phyloP scores from a whole-genome alignment of 2,888 invertebrate genomes.

The Neoaliturus tenellus region DNA sequence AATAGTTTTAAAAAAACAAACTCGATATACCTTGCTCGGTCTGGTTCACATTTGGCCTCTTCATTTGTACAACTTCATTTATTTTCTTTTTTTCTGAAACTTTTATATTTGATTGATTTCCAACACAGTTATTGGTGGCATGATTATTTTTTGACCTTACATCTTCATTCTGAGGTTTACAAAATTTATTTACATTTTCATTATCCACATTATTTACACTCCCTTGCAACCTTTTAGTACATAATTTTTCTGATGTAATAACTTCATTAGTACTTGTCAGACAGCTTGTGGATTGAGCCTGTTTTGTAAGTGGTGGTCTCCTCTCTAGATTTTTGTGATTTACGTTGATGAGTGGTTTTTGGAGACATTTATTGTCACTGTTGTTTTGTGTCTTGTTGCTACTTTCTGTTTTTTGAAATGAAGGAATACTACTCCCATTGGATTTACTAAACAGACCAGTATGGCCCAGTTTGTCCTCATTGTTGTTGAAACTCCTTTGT shows the following conservation, averaged over 20 bases:
- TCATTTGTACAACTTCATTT: too few species aligned
- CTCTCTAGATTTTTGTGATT: neutral
- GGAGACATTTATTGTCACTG: neutral
- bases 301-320: neutral
- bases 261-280: neutral
- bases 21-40: neutral
- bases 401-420: neutral
- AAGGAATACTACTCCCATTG: neutral
- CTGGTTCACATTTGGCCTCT: neutral
- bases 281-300: neutral
- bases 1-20: neutral
- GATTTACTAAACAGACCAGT: neutral
- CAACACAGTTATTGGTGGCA: too few species aligned
- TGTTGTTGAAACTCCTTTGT: neutral
- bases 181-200: neutral
- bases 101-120: too few species aligned
- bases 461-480: neutral
- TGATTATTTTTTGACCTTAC: too few species aligned
- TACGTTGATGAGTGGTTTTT: neutral
- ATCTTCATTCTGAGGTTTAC: neutral
- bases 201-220: neutral
- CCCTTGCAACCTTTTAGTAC: neutral
- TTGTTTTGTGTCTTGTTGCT: neutral
- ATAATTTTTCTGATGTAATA: neutral
- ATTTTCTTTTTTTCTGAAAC: neutral